Percentiles rank a stretch among this genome's conserved stretches.
Evolutionary conservation across 2,888 invertebrate species (phyloP).

Genomic region (Silvanus unidentatus): DNA sequence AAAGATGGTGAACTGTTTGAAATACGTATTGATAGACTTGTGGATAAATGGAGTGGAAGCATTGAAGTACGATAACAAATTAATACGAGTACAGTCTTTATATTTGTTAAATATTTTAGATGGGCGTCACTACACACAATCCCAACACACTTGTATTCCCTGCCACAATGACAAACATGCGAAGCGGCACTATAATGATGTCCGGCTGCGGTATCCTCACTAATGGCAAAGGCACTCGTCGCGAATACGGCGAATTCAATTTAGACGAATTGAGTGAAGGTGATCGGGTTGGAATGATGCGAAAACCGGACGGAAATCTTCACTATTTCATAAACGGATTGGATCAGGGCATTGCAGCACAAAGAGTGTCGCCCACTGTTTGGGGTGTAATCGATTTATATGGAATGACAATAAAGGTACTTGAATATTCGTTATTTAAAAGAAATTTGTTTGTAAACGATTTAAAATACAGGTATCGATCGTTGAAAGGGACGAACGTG

Average conservation of each 20-base stretch:
- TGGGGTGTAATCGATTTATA: constrained; percentile 96
- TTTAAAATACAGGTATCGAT: constrained; percentile 60
- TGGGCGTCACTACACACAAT: constrained; percentile 90
- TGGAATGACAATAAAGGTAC: constrained; percentile 83
- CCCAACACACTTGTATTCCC: constrained; percentile 86
- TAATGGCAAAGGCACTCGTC: constrained; percentile 88
- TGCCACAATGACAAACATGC: constrained; percentile 96
- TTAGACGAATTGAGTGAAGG: constrained; percentile 90
- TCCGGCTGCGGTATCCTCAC: constrained; percentile 94
- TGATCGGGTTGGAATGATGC: constrained; percentile 88
- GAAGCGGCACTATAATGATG: constrained; percentile 90
- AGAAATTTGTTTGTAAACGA: constrained; percentile 4
- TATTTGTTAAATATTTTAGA: too few species aligned
- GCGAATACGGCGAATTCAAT: constrained; percentile 91
- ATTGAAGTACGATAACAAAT: constrained; percentile 57
- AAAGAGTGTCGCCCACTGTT: constrained; percentile 70
- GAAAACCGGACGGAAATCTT: constrained; percentile 74
- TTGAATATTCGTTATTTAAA: neutral
- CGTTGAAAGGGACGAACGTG: constrained; percentile 74
- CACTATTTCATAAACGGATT: constrained; percentile 91
- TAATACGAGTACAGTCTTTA: neutral
- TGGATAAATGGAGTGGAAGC: constrained; percentile 93
- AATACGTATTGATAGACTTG: constrained; percentile 86
- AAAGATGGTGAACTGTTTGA: constrained; percentile 88
- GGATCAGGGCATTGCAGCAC: constrained; percentile 87